A percentile compares a stretch with the other conserved stretches of the same genome.
Evolutionary conservation across 2,888 invertebrate species (phyloP).

Genomic region (Leptarthrus brevirostris): DNA sequence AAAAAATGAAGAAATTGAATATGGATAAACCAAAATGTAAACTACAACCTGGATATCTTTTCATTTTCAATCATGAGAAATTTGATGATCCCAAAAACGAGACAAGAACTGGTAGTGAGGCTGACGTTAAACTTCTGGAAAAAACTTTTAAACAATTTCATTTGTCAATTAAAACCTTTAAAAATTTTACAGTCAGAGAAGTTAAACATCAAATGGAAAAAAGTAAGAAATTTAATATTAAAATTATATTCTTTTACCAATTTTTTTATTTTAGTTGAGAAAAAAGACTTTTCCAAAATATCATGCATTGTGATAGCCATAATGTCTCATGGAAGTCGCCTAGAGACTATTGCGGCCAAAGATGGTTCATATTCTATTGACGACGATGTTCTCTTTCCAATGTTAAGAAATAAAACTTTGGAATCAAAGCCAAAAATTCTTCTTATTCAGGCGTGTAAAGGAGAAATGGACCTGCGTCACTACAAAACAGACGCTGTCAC

Average conservation of each 20-base stretch:
- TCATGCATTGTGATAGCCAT: conserved; percentile 63
- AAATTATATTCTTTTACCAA: not conserved
- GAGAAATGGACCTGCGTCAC: conserved; percentile 57
- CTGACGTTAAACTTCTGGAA: conserved; percentile 61
- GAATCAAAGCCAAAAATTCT: conserved; percentile 63
- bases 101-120: conserved; percentile 58
- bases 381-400: conserved; percentile 62
- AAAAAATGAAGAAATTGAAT: not conserved
- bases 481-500: conserved; percentile 17
- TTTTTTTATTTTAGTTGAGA: conserved; percentile 60
- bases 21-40: not conserved
- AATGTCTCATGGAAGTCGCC: conserved; percentile 62
- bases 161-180: conserved; percentile 59
- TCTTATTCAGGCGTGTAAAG: conserved; percentile 66
- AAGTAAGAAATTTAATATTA: conserved; percentile 63
- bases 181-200: conserved; percentile 60
- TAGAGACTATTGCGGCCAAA: conserved; percentile 61
- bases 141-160: conserved; percentile 60
- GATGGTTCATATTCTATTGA: conserved; percentile 62
- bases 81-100: conserved; percentile 59
- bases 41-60: conserved; percentile 60
- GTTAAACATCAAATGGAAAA: conserved; percentile 59
- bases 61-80: conserved; percentile 63
- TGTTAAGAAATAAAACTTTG: conserved; percentile 62
- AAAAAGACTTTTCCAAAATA: conserved; percentile 59